Percentiles rank a stretch among this genome's conserved stretches.
Conservation (phyloP, 2,888 invertebrate genomes). For the Uropetala carovei region DNA sequence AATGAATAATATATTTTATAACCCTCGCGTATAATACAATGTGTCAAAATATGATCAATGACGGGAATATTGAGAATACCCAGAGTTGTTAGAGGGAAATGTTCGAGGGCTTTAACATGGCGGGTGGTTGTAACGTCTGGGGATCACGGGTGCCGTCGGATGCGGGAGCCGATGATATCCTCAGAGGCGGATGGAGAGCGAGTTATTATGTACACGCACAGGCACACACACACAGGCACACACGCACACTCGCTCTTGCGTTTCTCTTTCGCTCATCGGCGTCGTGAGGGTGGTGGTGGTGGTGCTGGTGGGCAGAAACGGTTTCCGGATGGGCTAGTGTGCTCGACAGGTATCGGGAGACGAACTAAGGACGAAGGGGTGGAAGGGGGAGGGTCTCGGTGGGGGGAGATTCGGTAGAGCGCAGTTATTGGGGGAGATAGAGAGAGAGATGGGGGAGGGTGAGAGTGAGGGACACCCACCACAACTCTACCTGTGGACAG, state of each 20-base stretch:
- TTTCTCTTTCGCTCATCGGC: neutral
- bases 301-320: slow-evolving; percentile 19
- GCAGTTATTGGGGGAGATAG: neutral
- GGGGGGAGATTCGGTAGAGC: neutral
- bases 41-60: too few relatives aligned
- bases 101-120: neutral
- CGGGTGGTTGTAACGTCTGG: neutral
- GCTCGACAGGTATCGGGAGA: neutral
- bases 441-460: slow-evolving; percentile 1
- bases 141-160: neutral
- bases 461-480: slow-evolving; percentile 61
- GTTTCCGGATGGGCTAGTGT: neutral
- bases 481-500: slow-evolving; percentile 91
- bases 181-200: neutral
- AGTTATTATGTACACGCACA: slow-evolving; percentile 4
- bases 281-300: neutral
- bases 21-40: too few relatives aligned
- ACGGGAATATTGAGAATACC: neutral
- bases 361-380: slow-evolving; percentile 1
- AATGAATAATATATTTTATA: too few relatives aligned
- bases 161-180: neutral
- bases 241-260: neutral
- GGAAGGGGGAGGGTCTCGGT: neutral
- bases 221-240: neutral
- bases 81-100: neutral